Conservation (phyloP, 2,888 invertebrate genomes). For the Clitarchus hookeri region DNA sequence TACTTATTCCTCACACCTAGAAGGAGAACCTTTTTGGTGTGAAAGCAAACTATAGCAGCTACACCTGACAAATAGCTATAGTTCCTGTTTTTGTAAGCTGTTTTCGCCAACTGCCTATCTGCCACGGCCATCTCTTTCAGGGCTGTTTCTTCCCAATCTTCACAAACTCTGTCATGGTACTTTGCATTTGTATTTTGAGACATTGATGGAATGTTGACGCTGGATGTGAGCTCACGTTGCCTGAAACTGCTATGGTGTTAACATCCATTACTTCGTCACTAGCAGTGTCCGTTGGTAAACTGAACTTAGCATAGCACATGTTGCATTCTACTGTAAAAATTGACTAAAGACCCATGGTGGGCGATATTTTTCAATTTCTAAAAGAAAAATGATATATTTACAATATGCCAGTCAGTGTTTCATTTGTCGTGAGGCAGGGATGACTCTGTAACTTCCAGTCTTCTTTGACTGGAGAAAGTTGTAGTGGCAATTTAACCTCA, state of each 20-base stretch:
- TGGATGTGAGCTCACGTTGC: slow-evolving; percentile 6
- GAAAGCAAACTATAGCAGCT: not conserved
- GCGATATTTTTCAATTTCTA: not conserved
- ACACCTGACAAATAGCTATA: slow-evolving; percentile 3
- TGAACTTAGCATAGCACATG: not conserved
- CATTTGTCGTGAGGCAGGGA: not conserved
- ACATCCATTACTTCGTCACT: not conserved
- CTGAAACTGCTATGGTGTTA: not conserved
- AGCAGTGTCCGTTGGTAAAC: not conserved
- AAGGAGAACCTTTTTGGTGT: not conserved
- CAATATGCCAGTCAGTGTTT: not conserved
- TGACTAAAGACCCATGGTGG: not conserved
- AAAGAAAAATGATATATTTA: not conserved
- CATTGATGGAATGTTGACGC: not conserved
- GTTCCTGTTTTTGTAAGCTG: not conserved
- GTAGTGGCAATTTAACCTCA: too few species aligned
- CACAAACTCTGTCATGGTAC: not conserved
- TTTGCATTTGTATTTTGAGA: not conserved
- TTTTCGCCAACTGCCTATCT: not conserved
- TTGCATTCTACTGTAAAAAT: slow-evolving; percentile 2
- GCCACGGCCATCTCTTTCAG: not conserved
- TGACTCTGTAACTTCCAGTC: too few species aligned
- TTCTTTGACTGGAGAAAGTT: too few species aligned
- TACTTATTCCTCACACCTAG: not conserved
- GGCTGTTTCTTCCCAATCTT: not conserved